Evolutionary conservation across 23 tunicate species (phyloP).

Genomic region (Corella eumyota): DNA sequence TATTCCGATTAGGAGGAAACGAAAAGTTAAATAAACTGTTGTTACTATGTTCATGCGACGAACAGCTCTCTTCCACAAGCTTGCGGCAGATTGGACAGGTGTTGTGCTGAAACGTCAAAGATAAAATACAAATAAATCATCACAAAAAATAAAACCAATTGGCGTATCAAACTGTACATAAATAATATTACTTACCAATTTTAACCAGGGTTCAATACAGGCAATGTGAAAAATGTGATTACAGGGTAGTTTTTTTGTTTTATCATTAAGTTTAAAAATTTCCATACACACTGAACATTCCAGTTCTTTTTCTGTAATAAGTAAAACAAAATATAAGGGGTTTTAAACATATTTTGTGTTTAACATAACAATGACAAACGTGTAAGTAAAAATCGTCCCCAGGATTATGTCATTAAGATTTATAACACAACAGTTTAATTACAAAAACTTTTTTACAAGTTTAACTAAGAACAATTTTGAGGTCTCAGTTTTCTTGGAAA

Average conservation of each 20-base stretch:
- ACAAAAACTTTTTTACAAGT: no score
- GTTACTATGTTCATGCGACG: no score
- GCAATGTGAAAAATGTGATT: conserved; percentile 49
- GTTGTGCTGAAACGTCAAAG: conserved; percentile 35
- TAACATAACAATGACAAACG: no score
- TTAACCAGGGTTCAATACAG: conserved; percentile 59
- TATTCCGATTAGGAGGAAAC: no score
- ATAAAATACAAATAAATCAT: background rate
- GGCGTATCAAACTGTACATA: no score
- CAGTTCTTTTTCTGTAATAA: conserved; percentile 11
- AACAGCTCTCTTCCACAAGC: conserved; percentile 18
- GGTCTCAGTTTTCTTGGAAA: no score
- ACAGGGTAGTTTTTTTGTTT: conserved; percentile 53
- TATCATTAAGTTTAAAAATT: conserved; percentile 13
- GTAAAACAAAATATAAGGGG: background rate
- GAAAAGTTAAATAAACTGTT: no score
- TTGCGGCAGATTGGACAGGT: conserved; percentile 66
- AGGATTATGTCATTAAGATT: no score
- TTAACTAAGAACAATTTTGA: no score
- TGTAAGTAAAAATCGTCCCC: no score
- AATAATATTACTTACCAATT: conserved; percentile 30
- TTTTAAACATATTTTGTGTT: no score
- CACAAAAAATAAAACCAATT: background rate
- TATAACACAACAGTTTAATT: no score
- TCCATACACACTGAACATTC: conserved; percentile 84